These are phyloP conservation scores for Neodiprion fabricii DNA, from an alignment of 1,140 invertebrate genomes.

Conservation along the genomic window DNA sequence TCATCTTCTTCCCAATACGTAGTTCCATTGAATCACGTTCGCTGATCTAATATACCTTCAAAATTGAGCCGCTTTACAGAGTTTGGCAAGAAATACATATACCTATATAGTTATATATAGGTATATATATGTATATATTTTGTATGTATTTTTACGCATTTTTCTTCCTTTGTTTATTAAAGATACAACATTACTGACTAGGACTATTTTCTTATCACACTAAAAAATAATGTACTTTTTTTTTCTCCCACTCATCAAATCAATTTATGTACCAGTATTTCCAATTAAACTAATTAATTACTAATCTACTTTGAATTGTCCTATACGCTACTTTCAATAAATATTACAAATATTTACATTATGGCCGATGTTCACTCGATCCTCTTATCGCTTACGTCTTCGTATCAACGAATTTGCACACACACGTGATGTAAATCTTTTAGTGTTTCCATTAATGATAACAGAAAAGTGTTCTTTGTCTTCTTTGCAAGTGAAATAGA, in stretches of 20 bases:
- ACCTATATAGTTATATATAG: no score
- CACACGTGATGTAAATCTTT: neutral
- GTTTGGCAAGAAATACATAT: conserved; percentile 53
- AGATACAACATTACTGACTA: conserved; percentile 54
- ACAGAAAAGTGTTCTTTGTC: neutral
- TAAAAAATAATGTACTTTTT: conserved; percentile 28
- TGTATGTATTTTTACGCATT: conserved; percentile 29
- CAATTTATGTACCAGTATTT: conserved; percentile 25
- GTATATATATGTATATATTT: neutral
- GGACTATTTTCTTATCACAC: conserved; percentile 41
- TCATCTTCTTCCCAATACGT: conserved; percentile 18
- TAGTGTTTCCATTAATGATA: neutral
- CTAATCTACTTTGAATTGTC: conserved; percentile 35
- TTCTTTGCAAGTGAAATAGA: no score
- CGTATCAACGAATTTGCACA: neutral
- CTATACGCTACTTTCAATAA: conserved; percentile 47
- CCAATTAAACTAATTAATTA: conserved; percentile 37
- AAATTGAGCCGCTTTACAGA: conserved; percentile 45
- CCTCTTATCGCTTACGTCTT: neutral
- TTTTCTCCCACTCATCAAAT: conserved; percentile 5
- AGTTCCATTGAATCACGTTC: conserved; percentile 12
- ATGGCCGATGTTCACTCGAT: neutral
- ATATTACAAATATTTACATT: conserved; percentile 62
- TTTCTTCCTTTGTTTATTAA: conserved; percentile 26
- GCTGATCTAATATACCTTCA: conserved; percentile 30